Conservation (phyloP, 2,797 vertebrate genomes). For the Lepidocolaptes lacrymiger region DNA sequence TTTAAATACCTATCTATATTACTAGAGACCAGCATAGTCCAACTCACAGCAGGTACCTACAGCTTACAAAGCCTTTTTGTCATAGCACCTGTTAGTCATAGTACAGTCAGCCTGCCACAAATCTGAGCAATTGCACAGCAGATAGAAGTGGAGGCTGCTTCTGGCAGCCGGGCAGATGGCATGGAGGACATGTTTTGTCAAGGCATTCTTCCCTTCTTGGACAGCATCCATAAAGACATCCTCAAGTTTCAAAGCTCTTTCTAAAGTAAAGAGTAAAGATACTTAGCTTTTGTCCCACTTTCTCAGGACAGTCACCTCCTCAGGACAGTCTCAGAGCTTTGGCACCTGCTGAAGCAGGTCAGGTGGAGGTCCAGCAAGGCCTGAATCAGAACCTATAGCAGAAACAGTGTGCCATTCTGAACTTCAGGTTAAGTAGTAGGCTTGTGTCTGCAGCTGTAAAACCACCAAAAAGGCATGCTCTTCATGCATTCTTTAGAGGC, state of each 20-base stretch:
- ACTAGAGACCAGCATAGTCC: not conserved
- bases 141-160: not conserved
- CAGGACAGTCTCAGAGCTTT: not conserved
- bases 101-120: not conserved
- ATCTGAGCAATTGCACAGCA: not conserved
- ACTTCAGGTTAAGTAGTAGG: not conserved
- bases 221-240: not conserved
- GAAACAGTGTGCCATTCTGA: not conserved
- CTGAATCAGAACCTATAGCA: not conserved
- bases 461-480: not conserved
- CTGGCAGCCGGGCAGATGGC: not conserved
- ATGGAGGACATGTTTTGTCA: not conserved
- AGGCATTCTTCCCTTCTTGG: not conserved
- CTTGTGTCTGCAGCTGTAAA: not conserved
- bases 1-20: not conserved
- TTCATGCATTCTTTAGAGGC: not conserved
- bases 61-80: not conserved
- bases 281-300: not conserved
- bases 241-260: not conserved
- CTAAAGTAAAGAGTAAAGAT: not conserved
- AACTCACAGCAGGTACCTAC: not conserved
- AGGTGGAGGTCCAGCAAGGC: not conserved
- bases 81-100: not conserved
- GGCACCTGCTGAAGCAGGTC: not conserved
- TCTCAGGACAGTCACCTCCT: not conserved